Conservation (phyloP, 2,113 vertebrate genomes). For the Myotis yumanensis region DNA sequence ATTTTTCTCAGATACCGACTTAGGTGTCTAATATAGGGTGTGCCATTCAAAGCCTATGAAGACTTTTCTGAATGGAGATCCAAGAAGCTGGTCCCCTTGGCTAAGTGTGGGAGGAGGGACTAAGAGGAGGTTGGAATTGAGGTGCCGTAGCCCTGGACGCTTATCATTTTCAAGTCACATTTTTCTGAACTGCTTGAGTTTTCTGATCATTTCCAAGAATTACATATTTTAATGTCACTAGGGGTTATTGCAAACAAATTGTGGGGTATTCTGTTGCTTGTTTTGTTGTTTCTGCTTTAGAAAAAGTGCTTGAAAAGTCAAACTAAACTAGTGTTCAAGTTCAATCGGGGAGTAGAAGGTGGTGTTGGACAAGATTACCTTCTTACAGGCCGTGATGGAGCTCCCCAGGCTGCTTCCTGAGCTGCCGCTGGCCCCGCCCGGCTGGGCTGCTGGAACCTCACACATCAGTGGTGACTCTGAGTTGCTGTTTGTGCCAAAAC, state of each 20-base stretch:
- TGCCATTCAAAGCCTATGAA: not conserved
- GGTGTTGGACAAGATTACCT: constrained; percentile 85
- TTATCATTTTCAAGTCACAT: not conserved
- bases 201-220: not conserved
- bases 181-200: not conserved
- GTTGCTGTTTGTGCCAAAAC: constrained; percentile 84
- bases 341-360: not conserved
- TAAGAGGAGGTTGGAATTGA: too few relatives aligned
- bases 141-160: not conserved
- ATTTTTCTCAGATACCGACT: not conserved
- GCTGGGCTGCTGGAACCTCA: constrained; percentile 83
- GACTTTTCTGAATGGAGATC: not conserved
- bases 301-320: not conserved
- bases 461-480: constrained; percentile 90
- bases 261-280: not conserved
- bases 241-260: not conserved
- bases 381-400: constrained; percentile 94
- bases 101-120: not conserved
- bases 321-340: not conserved
- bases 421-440: constrained; percentile 80
- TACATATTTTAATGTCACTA: not conserved
- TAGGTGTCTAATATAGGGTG: not conserved
- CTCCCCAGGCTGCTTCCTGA: constrained; percentile 85
- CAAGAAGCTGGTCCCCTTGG: not conserved
- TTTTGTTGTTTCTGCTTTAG: not conserved